These are phyloP conservation scores for Epinephelus awoara DNA, from an alignment of 2,797 vertebrate genomes.

Conservation along the genomic window DNA sequence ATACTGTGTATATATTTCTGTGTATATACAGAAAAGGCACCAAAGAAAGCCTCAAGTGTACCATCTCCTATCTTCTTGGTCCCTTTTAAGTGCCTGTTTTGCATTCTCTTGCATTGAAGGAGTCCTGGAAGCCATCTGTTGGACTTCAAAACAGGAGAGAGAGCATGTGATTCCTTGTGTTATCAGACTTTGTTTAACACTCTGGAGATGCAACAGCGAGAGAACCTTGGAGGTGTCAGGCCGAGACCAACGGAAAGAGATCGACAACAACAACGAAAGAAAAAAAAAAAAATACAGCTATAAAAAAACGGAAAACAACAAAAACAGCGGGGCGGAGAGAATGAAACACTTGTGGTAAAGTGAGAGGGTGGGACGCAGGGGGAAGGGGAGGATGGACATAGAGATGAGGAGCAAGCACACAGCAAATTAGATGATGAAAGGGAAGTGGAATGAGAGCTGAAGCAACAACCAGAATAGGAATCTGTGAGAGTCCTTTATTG, in stretches of 20 bases:
- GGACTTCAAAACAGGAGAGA: slow-evolving; percentile 20
- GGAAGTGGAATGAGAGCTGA: slow-evolving; percentile 9
- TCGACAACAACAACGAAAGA: slow-evolving; percentile 14
- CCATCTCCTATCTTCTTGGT: not conserved
- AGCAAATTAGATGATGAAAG: slow-evolving; percentile 12
- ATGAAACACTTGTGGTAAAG: slow-evolving; percentile 66
- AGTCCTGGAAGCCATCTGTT: slow-evolving; percentile 71
- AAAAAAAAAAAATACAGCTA: slow-evolving; percentile 22
- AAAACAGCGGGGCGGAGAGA: slow-evolving; percentile 61
- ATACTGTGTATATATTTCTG: not conserved
- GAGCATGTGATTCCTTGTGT: slow-evolving; percentile 29
- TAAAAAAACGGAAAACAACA: slow-evolving; percentile 51
- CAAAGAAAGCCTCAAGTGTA: slow-evolving; percentile 3
- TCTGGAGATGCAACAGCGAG: slow-evolving; percentile 33
- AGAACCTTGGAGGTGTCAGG: slow-evolving; percentile 63
- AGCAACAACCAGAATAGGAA: not conserved
- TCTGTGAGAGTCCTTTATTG: slow-evolving; percentile 9
- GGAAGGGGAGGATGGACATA: slow-evolving; percentile 30
- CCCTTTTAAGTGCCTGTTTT: slow-evolving; percentile 29
- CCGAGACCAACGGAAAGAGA: slow-evolving; percentile 44
- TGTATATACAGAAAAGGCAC: too few relatives aligned
- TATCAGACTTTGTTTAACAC: slow-evolving; percentile 61
- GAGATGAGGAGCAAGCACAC: slow-evolving; percentile 2
- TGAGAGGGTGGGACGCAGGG: slow-evolving; percentile 44
- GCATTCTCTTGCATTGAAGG: slow-evolving; percentile 34